These are phyloP conservation scores for Bubalus kerabau DNA, from an alignment of 2,113 vertebrate species.

Conservation along the genomic window DNA sequence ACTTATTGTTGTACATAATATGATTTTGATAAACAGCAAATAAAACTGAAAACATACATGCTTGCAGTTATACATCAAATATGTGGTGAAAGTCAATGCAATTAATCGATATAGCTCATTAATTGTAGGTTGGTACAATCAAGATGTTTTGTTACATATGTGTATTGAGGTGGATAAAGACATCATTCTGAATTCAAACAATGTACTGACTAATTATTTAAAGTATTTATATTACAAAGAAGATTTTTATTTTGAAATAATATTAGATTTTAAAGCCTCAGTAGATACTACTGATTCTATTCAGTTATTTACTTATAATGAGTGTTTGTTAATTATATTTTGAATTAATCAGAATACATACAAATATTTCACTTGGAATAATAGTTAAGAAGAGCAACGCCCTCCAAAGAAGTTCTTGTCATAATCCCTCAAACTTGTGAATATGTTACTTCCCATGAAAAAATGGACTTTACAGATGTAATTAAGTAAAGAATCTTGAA, in stretches of 20 bases:
- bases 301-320: background rate
- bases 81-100: background rate
- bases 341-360: background rate
- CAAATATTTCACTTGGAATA: background rate
- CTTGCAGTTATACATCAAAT: background rate
- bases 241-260: background rate
- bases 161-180: background rate
- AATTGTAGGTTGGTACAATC: background rate
- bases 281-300: background rate
- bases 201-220: background rate
- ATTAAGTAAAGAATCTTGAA: background rate
- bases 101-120: background rate
- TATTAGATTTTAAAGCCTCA: background rate
- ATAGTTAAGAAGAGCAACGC: background rate
- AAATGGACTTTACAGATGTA: background rate
- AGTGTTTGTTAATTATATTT: background rate
- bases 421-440: background rate
- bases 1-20: background rate
- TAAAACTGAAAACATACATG: background rate
- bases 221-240: background rate
- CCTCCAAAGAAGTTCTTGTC: background rate
- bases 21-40: background rate
- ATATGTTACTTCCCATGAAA: background rate
- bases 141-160: background rate
- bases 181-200: background rate